phyloP scores from a whole-genome alignment of 1,140 invertebrate genomes.

The Scaptomyza pallida region DNA sequence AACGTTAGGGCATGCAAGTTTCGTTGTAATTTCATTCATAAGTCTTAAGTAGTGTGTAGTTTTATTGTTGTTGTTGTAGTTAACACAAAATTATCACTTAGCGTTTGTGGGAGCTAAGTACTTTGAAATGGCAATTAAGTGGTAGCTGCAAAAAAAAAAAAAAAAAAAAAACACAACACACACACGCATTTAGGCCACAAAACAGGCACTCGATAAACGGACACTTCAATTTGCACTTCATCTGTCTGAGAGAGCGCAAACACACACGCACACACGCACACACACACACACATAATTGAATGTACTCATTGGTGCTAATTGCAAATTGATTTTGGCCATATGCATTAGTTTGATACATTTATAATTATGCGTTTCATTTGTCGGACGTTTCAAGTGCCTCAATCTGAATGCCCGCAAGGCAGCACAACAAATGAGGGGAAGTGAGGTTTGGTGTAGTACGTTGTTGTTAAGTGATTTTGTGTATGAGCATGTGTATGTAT shows the following conservation, averaged over 20 bases:
- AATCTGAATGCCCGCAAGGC: conserved; percentile 9
- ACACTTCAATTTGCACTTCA: conserved; percentile 77
- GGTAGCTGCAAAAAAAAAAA: conserved; percentile 52
- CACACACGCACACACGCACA: conserved; percentile 6
- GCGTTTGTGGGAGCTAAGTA: conserved; percentile 59
- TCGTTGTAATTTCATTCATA: neutral
- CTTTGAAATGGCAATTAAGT: conserved; percentile 73
- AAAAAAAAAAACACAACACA: conserved; percentile 25
- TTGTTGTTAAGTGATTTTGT: neutral
- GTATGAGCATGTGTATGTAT: neutral
- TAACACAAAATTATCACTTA: conserved; percentile 51
- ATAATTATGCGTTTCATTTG: conserved; percentile 71
- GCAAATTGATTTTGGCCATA: conserved; percentile 77
- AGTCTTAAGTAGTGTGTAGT: neutral
- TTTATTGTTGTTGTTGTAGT: conserved; percentile 26
- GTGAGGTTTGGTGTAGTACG: too few relatives aligned
- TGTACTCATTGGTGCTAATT: conserved; percentile 44
- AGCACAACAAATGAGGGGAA: conserved; percentile 11
- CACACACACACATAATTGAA: neutral
- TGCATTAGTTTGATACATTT: conserved; percentile 76
- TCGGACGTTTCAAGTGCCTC: conserved; percentile 50
- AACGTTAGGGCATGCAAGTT: neutral
- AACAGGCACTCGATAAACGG: conserved; percentile 30
- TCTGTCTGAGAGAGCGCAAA: conserved; percentile 31
- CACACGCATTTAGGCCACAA: conserved; percentile 21